Base-by-base conservation (phyloP, 2,113 vertebrate genomes). In the Ammodytes marinus region DNA sequence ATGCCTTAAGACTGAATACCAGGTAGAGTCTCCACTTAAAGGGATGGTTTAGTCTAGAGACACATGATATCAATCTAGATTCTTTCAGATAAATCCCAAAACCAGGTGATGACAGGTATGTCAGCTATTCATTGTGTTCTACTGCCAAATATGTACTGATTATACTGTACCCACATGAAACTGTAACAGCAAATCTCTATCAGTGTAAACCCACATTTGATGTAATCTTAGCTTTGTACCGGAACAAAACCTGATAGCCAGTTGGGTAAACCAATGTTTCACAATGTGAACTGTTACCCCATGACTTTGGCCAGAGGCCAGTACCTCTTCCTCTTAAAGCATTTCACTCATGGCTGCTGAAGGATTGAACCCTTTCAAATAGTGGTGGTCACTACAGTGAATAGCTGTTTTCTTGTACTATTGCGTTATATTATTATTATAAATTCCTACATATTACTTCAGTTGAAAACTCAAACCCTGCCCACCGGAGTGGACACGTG, bases 241-340 rank as follows among this genome's bases (percentile, higher is more conserved):
- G 0, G 42, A 82, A 27, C 66, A 50, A 61, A 27, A 52, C 17
- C 53, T 35, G 2, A 3, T 12, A 49, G 9, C 5, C 4, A 49
- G 6, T 6, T 53, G 39, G 27, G 4, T 45, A 54, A 84, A 80
- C 2, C 10, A 50, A 17, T 52, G 6, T 78, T 69, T 75, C 73
- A 19, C 46, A 78, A 58, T 69, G 19, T 49, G 11, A 57, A 57
- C 6, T 42, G 8, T 80, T 61, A 17, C 72, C 27, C 17, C 19
- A 11, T 10, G 2, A 14, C 37, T 77, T 49, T 79, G 54, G 53
- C 73, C 63, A 4, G 3, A 61, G 27, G 54, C 54, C 42, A 52
- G 37, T 10, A 69, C 19, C 69, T 76, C 37, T 60, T 19, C 40
- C 12, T 42, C 14, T 54, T 64, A 73, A 39, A 40, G 39, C 17